phyloP scores from a whole-genome alignment of 2,888 invertebrate species.

The Philonicus albiceps region DNA sequence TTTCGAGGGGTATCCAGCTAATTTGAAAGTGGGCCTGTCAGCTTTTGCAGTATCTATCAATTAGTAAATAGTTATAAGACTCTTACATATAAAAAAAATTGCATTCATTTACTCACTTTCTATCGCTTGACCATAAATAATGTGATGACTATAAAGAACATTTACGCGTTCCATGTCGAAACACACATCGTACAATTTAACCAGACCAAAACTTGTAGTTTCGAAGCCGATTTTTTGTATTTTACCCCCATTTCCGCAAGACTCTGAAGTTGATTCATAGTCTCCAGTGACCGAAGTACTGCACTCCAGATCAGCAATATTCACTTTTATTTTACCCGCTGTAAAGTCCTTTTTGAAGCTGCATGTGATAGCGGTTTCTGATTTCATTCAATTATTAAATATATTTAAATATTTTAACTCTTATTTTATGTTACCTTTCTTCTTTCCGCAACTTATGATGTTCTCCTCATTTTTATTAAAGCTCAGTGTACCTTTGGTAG shows the following conservation, averaged over 20 bases:
- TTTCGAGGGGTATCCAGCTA: slow-evolving; percentile 52
- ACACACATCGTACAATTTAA: slow-evolving; percentile 57
- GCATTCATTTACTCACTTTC: slow-evolving; percentile 52
- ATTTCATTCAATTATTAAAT: background rate
- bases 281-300: background rate
- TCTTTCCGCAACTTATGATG: slow-evolving; percentile 11
- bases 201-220: slow-evolving; percentile 15
- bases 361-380: background rate
- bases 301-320: background rate
- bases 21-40: slow-evolving; percentile 52
- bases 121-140: slow-evolving; percentile 57
- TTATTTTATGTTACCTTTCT: background rate
- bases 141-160: slow-evolving; percentile 57
- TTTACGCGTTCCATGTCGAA: slow-evolving; percentile 56
- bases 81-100: background rate
- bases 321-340: background rate
- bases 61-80: background rate
- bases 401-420: background rate
- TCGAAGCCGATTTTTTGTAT: slow-evolving; percentile 37
- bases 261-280: background rate
- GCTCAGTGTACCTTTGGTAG: background rate
- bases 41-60: background rate
- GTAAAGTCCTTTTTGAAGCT: background rate
- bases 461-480: background rate
- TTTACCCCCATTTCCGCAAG: slow-evolving; percentile 1